Conservation (phyloP, 1,140 invertebrate species). For the Popillia japonica region DNA sequence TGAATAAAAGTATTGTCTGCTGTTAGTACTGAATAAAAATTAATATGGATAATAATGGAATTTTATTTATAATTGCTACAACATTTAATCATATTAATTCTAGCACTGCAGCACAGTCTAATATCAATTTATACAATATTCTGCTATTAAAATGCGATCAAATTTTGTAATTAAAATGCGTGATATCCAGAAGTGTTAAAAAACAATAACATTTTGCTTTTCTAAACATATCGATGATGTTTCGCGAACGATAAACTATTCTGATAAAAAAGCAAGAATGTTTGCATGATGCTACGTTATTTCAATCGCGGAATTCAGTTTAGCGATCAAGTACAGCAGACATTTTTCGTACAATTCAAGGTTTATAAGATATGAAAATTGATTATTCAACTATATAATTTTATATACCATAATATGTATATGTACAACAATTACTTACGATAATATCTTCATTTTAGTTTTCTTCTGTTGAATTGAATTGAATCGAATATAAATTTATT, state of each 20-base stretch:
- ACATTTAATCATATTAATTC: too few species aligned
- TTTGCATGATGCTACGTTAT: neutral
- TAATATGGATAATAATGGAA: too few species aligned
- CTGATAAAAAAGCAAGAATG: neutral
- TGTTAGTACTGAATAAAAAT: too few species aligned
- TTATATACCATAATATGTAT: too few species aligned
- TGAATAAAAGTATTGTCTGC: too few species aligned
- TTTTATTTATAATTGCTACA: too few species aligned
- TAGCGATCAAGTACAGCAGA: neutral
- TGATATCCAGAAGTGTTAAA: neutral
- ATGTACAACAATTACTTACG: neutral
- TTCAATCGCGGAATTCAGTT: neutral
- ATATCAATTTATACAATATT: neutral
- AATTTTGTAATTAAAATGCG: neutral
- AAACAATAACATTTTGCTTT: neutral
- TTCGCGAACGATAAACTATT: neutral
- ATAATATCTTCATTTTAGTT: neutral
- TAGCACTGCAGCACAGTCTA: neutral
- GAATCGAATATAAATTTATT: neutral
- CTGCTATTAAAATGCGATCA: neutral
- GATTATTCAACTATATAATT: too few species aligned
- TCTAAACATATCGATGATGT: neutral
- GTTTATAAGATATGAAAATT: too few species aligned
- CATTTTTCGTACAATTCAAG: too few species aligned
- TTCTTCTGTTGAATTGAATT: neutral